phyloP scores from a whole-genome alignment of 2,797 vertebrate species.

The Orientallactaga sibirica region DNA sequence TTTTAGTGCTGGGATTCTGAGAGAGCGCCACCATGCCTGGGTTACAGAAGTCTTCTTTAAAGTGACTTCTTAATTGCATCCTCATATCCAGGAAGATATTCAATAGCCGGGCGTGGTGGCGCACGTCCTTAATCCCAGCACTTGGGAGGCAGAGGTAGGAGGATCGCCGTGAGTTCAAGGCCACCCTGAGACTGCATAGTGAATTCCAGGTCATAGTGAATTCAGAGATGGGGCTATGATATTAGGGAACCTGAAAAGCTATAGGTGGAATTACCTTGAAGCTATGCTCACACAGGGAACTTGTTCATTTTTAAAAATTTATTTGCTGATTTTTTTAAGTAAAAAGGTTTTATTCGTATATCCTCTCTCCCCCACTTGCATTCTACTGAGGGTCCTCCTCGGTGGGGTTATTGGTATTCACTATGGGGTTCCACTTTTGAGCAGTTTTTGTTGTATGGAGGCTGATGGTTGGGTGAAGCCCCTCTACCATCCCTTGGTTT shows the following conservation, averaged over 20 bases:
- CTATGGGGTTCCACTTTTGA: not conserved
- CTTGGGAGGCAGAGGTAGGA: too few relatives aligned
- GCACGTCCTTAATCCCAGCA: too few relatives aligned
- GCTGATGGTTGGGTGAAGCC: not conserved
- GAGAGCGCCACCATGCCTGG: too few relatives aligned
- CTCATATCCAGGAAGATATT: not conserved
- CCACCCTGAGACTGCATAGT: too few relatives aligned
- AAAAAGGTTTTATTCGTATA: too few relatives aligned
- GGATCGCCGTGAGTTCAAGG: too few relatives aligned
- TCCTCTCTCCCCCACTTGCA: too few relatives aligned
- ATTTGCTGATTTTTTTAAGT: too few relatives aligned
- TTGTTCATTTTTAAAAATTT: not conserved
- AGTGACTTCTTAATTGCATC: not conserved
- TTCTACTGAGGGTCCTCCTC: too few relatives aligned
- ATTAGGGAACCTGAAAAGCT: not conserved
- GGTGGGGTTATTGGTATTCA: too few relatives aligned
- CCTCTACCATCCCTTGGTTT: not conserved
- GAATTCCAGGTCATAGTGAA: too few relatives aligned
- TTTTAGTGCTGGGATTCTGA: not conserved
- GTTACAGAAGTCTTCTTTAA: not conserved
- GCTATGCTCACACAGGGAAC: not conserved
- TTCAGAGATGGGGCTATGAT: not conserved
- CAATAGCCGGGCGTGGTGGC: not conserved
- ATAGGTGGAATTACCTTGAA: not conserved
- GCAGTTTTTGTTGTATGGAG: not conserved